phyloP scores from a whole-genome alignment of 2,113 vertebrate species.

The Turnix velox region DNA sequence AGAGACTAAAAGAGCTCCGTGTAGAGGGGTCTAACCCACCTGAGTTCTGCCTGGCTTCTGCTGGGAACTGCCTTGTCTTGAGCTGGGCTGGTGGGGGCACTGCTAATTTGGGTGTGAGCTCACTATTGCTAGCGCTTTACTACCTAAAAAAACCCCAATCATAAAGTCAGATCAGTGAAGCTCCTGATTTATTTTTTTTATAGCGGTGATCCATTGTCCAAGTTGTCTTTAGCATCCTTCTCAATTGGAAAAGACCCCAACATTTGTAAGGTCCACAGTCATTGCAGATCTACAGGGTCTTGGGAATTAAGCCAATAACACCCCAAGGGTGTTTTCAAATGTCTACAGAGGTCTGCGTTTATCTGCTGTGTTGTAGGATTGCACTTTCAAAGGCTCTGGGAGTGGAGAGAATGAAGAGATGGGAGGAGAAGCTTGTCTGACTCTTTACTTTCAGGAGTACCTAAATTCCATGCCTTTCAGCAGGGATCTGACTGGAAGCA shows the following conservation, averaged over 20 bases:
- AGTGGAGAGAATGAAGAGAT: background rate
- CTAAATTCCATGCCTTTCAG: background rate
- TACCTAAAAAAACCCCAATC: background rate
- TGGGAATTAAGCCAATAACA: background rate
- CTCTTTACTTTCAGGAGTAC: background rate
- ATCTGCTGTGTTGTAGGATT: fast-evolving
- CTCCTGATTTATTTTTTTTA: background rate
- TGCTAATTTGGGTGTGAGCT: background rate
- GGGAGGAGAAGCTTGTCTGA: background rate
- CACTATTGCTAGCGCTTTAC: background rate
- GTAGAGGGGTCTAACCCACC: background rate
- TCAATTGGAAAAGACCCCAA: background rate
- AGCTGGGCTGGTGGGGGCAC: background rate
- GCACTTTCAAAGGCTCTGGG: background rate
- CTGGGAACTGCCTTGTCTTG: background rate
- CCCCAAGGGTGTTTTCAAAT: background rate
- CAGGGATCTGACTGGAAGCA: background rate
- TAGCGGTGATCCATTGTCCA: background rate
- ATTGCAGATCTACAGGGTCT: background rate
- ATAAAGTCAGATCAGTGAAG: background rate
- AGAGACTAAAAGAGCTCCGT: background rate
- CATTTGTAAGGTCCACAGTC: fast-evolving
- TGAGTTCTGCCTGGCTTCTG: background rate
- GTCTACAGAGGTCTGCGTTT: background rate
- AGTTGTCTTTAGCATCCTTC: background rate